Base-by-base conservation (phyloP, 2,888 invertebrate species). In the Aporophyla lueneburgensis region DNA sequence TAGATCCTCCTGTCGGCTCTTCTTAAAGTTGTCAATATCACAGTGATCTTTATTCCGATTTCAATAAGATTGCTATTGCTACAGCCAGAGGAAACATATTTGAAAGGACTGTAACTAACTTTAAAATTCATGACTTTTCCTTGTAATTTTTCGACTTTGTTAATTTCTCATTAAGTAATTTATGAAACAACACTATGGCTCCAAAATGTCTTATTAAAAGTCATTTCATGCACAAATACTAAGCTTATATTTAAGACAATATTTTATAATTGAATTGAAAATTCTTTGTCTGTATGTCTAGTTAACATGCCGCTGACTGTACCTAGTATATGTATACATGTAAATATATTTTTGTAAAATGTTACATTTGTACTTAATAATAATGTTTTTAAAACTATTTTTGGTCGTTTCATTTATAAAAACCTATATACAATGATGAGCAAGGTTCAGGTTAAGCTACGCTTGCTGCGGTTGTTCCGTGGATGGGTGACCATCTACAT, bases 311-410 rank as follows among this genome's bases (percentile, higher is more conserved):
- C 86, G 87, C 87, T 88, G 86, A 85, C 77, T 78, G 89, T 88
- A 89, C 74, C 83, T 88, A 88, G 86, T 86, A 88, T 90, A 92
- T 89, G 74, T 90, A 91, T 91, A 92, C 89, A 90, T 96, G 96
- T 96, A 96, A 95, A 96, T 96, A 96, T 96, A 96, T 96, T 96
- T 96, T 96, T 96, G 95, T 96, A 96, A 96, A 95, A 95, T 96
- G 96, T 96, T 96, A 95, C 91, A 94, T 94, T 95, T 96, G 95
- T 95, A 92, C 94, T 95, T 94, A 92, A 95, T 93, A 93, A 95
- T 92, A 95, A 95, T 93, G 95, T 95, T 96, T 96, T 95, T 94
- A 91, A 94, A 95, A 94, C 91, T 92, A 91, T 82, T 71, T 56
- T 14, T 46, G 43, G 27, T 86, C 75, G 87, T 89, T 92, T 90